phyloP scores from a whole-genome alignment of 2,113 vertebrate genomes.

The Ploceus nigricollis region DNA sequence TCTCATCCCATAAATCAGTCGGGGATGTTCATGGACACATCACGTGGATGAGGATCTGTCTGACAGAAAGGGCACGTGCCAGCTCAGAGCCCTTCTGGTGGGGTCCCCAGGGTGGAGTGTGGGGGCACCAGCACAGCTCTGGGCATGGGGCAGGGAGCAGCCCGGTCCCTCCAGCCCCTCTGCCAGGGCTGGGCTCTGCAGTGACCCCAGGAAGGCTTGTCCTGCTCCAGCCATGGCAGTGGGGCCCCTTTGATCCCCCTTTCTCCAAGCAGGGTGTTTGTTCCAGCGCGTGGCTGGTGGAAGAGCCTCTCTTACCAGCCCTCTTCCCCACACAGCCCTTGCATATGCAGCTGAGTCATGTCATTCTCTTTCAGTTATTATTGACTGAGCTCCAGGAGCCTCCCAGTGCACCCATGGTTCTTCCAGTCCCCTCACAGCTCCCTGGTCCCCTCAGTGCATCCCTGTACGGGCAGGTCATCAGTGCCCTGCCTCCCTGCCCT shows the following conservation, averaged over 20 bases:
- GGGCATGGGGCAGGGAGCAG: background rate
- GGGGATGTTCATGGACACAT: background rate
- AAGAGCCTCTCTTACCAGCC: background rate
- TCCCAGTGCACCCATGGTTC: background rate
- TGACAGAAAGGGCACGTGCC: background rate
- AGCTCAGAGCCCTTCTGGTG: rapidly evolving
- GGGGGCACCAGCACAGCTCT: background rate
- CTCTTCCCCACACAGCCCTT: background rate
- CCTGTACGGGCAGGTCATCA: background rate
- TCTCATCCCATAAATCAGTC: constrained; percentile 57
- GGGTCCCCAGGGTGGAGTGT: rapidly evolving
- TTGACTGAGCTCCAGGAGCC: background rate
- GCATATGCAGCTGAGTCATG: background rate
- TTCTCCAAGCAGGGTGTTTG: background rate
- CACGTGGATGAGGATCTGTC: constrained; percentile 11
- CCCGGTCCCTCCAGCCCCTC: rapidly evolving
- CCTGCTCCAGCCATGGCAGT: background rate
- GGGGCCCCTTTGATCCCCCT: background rate
- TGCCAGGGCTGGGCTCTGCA: background rate
- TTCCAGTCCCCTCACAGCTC: background rate
- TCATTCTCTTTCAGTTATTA: background rate
- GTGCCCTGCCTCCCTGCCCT: background rate
- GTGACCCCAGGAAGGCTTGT: background rate
- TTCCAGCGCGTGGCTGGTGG: background rate
- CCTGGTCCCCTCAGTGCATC: background rate